phyloP scores from a whole-genome alignment of 2,888 invertebrate genomes.

The Calameuta pallipes region DNA sequence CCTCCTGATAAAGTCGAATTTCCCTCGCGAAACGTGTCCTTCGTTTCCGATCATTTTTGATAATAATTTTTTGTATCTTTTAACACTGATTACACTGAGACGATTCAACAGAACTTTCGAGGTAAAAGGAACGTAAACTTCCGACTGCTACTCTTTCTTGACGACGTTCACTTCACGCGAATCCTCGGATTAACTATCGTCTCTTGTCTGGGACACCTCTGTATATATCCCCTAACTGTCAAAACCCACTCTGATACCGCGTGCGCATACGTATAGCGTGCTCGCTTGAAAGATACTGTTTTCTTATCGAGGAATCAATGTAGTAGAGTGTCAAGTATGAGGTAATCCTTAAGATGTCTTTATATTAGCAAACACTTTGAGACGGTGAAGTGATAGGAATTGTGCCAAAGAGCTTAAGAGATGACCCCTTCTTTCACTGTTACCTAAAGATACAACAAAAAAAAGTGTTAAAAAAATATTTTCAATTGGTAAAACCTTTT shows the following conservation, averaged over 20 bases:
- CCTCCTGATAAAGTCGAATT: not conserved
- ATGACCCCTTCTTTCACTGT: not conserved
- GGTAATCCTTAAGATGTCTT: not conserved
- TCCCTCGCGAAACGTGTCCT: not conserved
- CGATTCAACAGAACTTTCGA: not conserved
- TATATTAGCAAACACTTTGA: not conserved
- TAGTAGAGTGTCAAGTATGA: not conserved
- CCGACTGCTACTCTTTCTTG: not conserved
- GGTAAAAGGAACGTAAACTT: not conserved
- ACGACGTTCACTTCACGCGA: not conserved
- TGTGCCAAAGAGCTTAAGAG: not conserved
- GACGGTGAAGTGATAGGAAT: not conserved
- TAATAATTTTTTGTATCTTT: not conserved
- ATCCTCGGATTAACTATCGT: conserved; percentile 31
- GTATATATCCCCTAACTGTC: conserved; percentile 27
- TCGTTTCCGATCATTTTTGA: not conserved
- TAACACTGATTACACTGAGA: not conserved
- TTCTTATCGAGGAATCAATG: not conserved
- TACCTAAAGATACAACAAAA: not conserved
- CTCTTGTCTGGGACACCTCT: conserved; percentile 25
- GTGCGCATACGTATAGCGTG: not conserved
- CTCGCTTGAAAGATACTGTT: not conserved
- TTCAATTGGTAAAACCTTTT: not conserved
- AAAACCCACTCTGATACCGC: not conserved
- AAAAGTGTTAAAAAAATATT: not conserved